Conservation (phyloP, 1,140 invertebrate species). For the Zaprionus vittiger region DNA sequence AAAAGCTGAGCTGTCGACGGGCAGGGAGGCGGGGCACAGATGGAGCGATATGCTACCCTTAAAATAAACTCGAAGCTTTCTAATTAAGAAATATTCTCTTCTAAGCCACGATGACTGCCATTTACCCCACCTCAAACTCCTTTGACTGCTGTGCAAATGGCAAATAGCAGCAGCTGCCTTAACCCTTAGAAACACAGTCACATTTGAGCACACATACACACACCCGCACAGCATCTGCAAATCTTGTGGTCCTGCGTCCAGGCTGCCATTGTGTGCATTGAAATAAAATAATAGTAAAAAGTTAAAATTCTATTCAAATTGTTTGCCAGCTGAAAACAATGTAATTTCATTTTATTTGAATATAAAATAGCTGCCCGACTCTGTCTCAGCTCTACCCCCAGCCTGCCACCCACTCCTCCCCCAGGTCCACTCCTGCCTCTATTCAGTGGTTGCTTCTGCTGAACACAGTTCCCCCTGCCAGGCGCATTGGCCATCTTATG, state of each 20-base stretch:
- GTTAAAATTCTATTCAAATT: slow-evolving; percentile 84
- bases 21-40: background rate
- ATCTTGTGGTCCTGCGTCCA: slow-evolving; percentile 58
- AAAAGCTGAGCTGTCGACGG: slow-evolving; percentile 20
- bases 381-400: background rate
- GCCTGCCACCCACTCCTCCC: background rate
- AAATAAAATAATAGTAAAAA: slow-evolving; percentile 84
- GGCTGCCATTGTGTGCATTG: slow-evolving; percentile 70
- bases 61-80: slow-evolving; percentile 69
- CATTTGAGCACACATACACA: slow-evolving; percentile 11
- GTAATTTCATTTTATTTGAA: slow-evolving; percentile 84
- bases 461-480: slow-evolving; percentile 35
- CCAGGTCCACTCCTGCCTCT: background rate
- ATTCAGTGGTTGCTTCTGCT: background rate
- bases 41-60: slow-evolving; percentile 52
- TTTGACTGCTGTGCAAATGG: slow-evolving; percentile 8
- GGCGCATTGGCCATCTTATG: slow-evolving; percentile 71
- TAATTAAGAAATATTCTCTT: slow-evolving; percentile 78
- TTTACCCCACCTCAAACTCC: slow-evolving; percentile 29
- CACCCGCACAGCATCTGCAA: background rate
- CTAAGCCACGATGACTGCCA: slow-evolving; percentile 57
- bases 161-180: slow-evolving; percentile 53
- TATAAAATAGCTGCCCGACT: slow-evolving; percentile 67
- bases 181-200: slow-evolving; percentile 32
- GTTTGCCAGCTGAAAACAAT: slow-evolving; percentile 84